Base-by-base conservation (phyloP, 2,888 invertebrate genomes). In the Melinopterus prodromus region DNA sequence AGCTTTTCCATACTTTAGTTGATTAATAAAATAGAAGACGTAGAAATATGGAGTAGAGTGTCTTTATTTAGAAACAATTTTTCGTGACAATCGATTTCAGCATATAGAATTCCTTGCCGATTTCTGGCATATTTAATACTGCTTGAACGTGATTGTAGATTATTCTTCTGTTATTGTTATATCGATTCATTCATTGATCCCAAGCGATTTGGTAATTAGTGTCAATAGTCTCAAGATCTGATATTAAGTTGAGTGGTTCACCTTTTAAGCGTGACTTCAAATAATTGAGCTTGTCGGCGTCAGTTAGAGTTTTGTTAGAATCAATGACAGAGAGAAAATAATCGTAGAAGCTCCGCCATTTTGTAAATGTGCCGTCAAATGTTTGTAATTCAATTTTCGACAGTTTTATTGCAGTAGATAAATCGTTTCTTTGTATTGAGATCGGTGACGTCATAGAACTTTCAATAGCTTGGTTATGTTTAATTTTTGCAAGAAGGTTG, bases 301-400 rank as follows among this genome's bases (percentile, higher is more conserved):
- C 69, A 16, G 81, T 53, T 38, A 83, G 71, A 14, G 80, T 77
- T 4, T 74, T 75, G 79, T 84, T 83, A 16, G 76, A 37, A 38
- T 84, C 72, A 12, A 83, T 81, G 16, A 84, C 38, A n/a, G 82
- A 78, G 14, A 69, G 81, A 78, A 83, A 84, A n/a, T 79, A 35
- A 77, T 84, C 82, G 0, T 69, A 16, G 72, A 83, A 84, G 16
- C 77, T 16, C 9, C 81, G 36, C 83, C 82, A 82, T 36, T 70
- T 69, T 9, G 81, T 81, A 70, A 77, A 82, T 15, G 26, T 53
- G 16, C 82, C 83, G 75, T 84, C 81, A 77, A 83, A 83, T 69
- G 70, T 81, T 6, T 83, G 83, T 9, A 83, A 36, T 16, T 77
- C 36, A 15, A 83, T 80, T 9, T 16, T 71, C 0, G 82, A 80